Evolutionary conservation across 2,888 invertebrate species (phyloP).

Genomic region (Euspilapteryx auroguttella): DNA sequence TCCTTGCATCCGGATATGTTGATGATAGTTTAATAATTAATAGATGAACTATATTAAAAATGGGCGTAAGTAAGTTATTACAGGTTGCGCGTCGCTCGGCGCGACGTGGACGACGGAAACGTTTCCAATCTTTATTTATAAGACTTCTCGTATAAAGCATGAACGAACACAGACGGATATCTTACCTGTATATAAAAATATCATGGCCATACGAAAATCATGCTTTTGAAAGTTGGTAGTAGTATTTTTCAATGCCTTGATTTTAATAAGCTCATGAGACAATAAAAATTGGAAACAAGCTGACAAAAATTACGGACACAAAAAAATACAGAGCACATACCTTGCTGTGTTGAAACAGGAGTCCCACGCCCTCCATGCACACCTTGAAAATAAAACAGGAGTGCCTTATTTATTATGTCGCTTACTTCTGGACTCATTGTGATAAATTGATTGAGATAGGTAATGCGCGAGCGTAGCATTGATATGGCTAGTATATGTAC

Average conservation of each 20-base stretch:
- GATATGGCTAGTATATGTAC: no score
- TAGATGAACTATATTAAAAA: constrained; percentile 1
- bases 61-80: no score
- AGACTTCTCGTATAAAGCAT: constrained; percentile 36
- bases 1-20: constrained; percentile 66
- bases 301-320: constrained; percentile 29
- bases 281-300: constrained; percentile 24
- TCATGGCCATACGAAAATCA: no score
- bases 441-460: no score
- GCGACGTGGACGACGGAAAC: constrained; percentile 16
- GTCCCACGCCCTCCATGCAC: constrained; percentile 99
- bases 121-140: constrained; percentile 26
- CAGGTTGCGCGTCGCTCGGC: not conserved
- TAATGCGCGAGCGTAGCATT: no score
- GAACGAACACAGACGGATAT: constrained; percentile 40
- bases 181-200: no score
- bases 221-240: no score
- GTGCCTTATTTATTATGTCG: no score
- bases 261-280: no score
- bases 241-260: no score
- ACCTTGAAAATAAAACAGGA: constrained; percentile 67
- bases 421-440: no score
- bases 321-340: constrained; percentile 57
- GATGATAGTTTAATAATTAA: constrained; percentile 8
- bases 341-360: constrained; percentile 99